These are phyloP conservation scores for Lepidocyrtinus sp. DNA, from an alignment of 2,888 invertebrate species.

Conservation along the genomic window DNA sequence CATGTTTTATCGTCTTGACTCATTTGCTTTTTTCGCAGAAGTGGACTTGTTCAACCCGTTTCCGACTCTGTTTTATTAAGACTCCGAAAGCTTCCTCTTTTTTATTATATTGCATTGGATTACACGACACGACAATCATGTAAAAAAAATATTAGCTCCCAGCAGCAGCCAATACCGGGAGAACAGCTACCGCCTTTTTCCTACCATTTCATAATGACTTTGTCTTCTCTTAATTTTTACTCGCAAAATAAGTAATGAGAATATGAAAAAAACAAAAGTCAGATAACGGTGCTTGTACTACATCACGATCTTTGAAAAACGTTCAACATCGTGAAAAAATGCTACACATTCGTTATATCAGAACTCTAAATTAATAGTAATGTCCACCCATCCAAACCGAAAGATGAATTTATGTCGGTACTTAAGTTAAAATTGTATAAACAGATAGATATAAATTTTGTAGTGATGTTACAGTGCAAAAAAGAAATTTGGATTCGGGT, in stretches of 20 bases:
- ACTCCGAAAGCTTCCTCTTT: not conserved
- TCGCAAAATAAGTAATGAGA: not conserved
- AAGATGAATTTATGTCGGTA: no score
- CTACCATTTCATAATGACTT: not conserved
- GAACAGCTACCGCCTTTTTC: not conserved
- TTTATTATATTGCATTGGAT: not conserved
- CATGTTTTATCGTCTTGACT: not conserved
- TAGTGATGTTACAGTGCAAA: no score
- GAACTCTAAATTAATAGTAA: no score
- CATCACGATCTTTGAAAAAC: slow-evolving; percentile 1
- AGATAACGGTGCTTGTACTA: not conserved
- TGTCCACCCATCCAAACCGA: no score
- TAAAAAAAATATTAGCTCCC: not conserved
- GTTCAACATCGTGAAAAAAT: not conserved
- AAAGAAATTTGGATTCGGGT: no score
- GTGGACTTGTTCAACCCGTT: slow-evolving; percentile 49
- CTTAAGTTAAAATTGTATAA: no score
- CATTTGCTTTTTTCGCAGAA: slow-evolving; percentile 3
- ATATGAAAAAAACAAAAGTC: slow-evolving; percentile 7
- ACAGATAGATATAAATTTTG: no score
- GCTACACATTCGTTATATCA: no score
- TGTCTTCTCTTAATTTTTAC: not conserved
- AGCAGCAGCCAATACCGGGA: not conserved
- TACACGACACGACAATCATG: not conserved
- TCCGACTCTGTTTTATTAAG: slow-evolving; percentile 37